Base-by-base conservation (phyloP, 2,113 vertebrate genomes). In the Oreocharis arfaki region DNA sequence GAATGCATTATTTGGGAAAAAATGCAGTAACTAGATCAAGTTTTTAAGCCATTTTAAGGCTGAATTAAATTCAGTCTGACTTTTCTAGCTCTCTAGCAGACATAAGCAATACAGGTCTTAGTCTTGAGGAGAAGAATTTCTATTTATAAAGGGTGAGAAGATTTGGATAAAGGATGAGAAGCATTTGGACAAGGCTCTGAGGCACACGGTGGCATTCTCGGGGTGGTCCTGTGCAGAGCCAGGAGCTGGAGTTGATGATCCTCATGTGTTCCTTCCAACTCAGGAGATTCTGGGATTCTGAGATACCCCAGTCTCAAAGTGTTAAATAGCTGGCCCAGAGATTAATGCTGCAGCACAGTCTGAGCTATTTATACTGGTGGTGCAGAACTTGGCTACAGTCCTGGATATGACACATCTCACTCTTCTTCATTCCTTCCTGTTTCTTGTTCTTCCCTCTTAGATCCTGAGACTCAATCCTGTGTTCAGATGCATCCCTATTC, bases 1-100 rank as follows among this genome's bases (percentile, higher is more conserved):
- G 16, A 73, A 97, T 87, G 17, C 57, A 87, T 91, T 93, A 95
- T 93, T 96, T 88, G 75, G 65, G 74, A 2, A 27, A 71, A 75
- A 95, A 50, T 32, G 22, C 16, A 76, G 30, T 60, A 93, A 96
- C 86, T 80, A 77, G n/a, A 95, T 74, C 50, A 80, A 60, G 9
- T 4, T 87, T 97, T 96, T 20, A 65, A 93, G 59, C 63, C 6
- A 65, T 92, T 84, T 80, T 33, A 61, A 80, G 70, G 47, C 55
- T 78, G 88, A 93, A 69, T n/a, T 81, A 84, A 97, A 95, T 90
- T 93, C 79, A 82, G 44, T 13, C 42, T 84, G 47, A 68, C 24
- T 55, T 77, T 50, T 63, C 82, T 46, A 80, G 75, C 17, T 74
- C 7, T 61, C 18, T 67, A 81, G 65, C 17, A 92, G 57, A 32